A percentile compares a stretch with the other conserved stretches of the same genome.
Evolutionary conservation across 2,797 vertebrate species (phyloP).

Genomic region (Antennarius maculatus): DNA sequence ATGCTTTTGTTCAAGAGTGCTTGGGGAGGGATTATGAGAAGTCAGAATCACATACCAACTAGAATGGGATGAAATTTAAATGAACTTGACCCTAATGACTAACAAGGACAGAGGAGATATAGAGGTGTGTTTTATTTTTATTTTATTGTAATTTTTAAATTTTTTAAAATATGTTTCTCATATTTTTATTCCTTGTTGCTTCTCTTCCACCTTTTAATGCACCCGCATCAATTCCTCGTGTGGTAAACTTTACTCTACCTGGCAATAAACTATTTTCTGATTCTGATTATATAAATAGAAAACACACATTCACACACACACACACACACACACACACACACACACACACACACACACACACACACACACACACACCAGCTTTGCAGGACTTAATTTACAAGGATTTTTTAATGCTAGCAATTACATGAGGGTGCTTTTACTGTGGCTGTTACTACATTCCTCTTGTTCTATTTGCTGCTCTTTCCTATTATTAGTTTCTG

Average conservation of each 20-base stretch:
- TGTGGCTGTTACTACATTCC: slow-evolving; percentile 75
- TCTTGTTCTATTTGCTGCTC: slow-evolving; percentile 41
- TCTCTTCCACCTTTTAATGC: no score
- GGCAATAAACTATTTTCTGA: no score
- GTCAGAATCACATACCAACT: slow-evolving; percentile 12
- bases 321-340: slow-evolving; percentile 3
- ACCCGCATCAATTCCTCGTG: no score
- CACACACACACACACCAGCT: slow-evolving; percentile 38
- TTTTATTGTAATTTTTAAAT: no score
- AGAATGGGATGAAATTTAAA: background rate
- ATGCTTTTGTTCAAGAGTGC: slow-evolving; percentile 20
- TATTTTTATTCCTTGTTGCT: no score
- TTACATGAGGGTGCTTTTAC: slow-evolving; percentile 69
- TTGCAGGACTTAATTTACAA: slow-evolving; percentile 70
- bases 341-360: slow-evolving; percentile 28
- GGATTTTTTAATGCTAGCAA: slow-evolving; percentile 69
- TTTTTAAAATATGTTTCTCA: no score
- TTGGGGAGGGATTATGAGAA: background rate
- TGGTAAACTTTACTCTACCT: no score
- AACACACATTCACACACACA: slow-evolving; percentile 1
- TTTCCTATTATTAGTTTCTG: slow-evolving; percentile 46
- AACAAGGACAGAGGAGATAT: no score
- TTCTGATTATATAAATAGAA: slow-evolving; percentile 30
- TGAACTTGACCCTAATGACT: no score
- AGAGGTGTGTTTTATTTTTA: no score